Evolutionary conservation across 2,888 invertebrate species (phyloP), one percentile per base, ranked within the genome.

Genomic region (Eilema sororculum): DNA sequence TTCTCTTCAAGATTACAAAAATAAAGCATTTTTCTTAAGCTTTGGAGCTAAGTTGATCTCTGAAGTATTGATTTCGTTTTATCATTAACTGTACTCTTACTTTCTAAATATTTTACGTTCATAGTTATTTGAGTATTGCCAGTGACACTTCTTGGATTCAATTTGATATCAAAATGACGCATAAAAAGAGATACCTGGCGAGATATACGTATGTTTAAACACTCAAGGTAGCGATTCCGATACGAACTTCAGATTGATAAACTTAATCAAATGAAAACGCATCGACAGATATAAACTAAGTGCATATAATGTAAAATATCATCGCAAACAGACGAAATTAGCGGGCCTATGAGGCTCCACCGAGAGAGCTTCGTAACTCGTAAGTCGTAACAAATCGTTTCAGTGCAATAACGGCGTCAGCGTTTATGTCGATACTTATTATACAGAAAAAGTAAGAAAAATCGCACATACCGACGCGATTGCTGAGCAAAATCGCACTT

Each of bases 201-300:
- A 52, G n/a, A 9, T n/a, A 52, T 8, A n/a, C n/a, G 9, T 52
- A 52, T 46, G 46, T 57, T 56, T 41, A 63, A 64, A 37, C 30
- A 62, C 46, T 24, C 33, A 41, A 65, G 52, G 67, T 65, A 72
- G 69, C 61, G n/a, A 66, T 24, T 46, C 33, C 28, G 64, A 71
- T 72, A 70, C 65, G n/a, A 69, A 25, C 64, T 67, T n/a, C 25
- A 67, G 13, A 73, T 64, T 67, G 71, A 71, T 70, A 68, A 72
- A 37, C n/a, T 1, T 58, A 65, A 56, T 68, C 68, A 59, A 72
- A 59, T 58, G 59, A 65, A 65, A 65, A 65, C 30, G 64, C 46
- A 52, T 60, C 20, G 33, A 24, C n/a, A 20, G 6, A 24, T 37
- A 57, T n/a, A 62, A 9, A 4, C 24, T 52, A n/a, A 20, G 6